Conservation (phyloP, 2,797 vertebrate genomes). For the Iguana delicatissima region DNA sequence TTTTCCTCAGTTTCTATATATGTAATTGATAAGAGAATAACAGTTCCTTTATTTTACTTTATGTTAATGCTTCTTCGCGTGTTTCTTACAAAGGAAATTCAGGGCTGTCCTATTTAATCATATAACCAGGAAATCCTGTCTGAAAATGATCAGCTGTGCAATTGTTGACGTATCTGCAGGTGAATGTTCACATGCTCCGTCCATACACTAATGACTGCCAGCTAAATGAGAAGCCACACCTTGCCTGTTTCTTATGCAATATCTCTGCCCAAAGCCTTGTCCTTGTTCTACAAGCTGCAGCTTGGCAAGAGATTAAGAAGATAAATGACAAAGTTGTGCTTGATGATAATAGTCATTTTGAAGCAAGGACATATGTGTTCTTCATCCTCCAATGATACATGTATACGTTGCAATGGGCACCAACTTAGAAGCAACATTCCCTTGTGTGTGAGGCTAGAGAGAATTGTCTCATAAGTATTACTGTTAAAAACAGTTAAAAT, state of each 20-base stretch:
- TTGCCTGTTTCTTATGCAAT: conserved; percentile 17
- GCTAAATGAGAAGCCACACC: conserved; percentile 35
- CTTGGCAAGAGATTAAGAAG: too few species aligned
- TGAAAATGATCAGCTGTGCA: conserved; percentile 1
- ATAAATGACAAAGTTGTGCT: background rate
- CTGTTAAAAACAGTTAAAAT: background rate
- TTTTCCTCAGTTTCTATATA: background rate
- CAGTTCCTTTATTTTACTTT: background rate
- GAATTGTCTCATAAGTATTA: background rate
- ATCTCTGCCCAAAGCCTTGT: conserved; percentile 42
- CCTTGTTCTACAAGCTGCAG: background rate
- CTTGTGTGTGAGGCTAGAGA: background rate
- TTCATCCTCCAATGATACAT: background rate
- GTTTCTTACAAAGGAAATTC: background rate
- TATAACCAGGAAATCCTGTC: conserved; percentile 16
- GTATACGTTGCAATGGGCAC: background rate
- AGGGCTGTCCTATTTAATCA: background rate
- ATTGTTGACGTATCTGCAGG: conserved; percentile 11
- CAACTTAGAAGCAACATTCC: background rate
- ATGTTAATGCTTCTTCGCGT: too few species aligned
- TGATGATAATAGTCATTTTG: background rate
- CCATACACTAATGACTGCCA: conserved; percentile 49
- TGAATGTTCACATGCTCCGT: conserved; percentile 8
- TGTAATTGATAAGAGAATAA: background rate
- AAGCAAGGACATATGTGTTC: background rate